Evolutionary conservation across 2,888 invertebrate genomes (phyloP).

Genomic region (Antitype chi): DNA sequence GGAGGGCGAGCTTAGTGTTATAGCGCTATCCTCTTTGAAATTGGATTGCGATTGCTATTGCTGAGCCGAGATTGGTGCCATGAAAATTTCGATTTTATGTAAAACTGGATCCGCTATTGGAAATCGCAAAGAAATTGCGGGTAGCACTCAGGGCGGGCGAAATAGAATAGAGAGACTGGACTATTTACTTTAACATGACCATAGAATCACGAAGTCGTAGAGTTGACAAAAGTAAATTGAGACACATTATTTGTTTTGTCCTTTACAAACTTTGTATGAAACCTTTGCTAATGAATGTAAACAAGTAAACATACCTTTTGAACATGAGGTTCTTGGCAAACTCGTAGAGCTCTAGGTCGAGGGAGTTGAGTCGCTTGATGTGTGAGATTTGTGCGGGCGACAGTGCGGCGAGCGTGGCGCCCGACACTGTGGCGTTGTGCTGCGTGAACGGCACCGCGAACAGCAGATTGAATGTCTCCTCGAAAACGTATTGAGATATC

Average conservation of each 20-base stretch:
- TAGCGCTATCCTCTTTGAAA: constrained; percentile 68
- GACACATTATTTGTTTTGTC: constrained; percentile 48
- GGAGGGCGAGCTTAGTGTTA: constrained; percentile 64
- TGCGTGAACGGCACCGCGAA: constrained; percentile 98
- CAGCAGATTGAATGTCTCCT: constrained; percentile 97
- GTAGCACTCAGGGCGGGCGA: constrained; percentile 25
- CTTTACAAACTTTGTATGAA: constrained; percentile 42
- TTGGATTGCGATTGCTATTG: constrained; percentile 72
- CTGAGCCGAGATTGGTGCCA: constrained; percentile 69
- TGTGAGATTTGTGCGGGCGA: constrained; percentile 93
- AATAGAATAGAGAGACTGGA: constrained; percentile 48
- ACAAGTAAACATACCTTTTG: constrained; percentile 89
- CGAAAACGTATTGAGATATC: constrained; percentile 98
- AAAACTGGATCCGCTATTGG: constrained; percentile 62
- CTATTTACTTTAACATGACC: constrained; percentile 43
- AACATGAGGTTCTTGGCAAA: constrained; percentile 97
- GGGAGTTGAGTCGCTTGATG: constrained; percentile 95
- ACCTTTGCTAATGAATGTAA: constrained; percentile 40
- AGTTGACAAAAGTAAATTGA: constrained; percentile 48
- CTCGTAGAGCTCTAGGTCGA: constrained; percentile 98
- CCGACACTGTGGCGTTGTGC: constrained; percentile 97
- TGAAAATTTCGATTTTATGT: constrained; percentile 71
- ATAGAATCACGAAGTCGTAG: constrained; percentile 42
- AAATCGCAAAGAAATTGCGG: constrained; percentile 56
- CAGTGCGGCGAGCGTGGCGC: constrained; percentile 94